Base-by-base conservation (phyloP, 2,113 vertebrate genomes). In the Ciconia boyciana region DNA sequence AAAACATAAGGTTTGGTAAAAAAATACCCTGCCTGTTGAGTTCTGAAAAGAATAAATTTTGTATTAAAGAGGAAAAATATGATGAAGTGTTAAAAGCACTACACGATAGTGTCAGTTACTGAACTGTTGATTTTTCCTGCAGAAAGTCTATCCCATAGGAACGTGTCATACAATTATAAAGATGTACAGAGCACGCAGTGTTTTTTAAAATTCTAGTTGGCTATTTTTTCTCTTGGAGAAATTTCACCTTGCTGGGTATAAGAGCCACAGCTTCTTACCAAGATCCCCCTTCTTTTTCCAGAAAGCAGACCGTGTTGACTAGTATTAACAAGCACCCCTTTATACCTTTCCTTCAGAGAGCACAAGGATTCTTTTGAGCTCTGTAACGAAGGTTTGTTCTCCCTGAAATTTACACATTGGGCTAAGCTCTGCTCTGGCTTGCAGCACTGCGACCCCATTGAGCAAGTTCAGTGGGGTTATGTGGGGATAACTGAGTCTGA, bases 341-440 rank as follows among this genome's bases (percentile, higher is more conserved):
- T 97, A 96, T 95, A 97, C 90, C 84, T 95, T 76, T 62, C 69
- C n/a, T 69, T 93, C 61, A 70, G 82, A 54, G 83, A 96, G 83
- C 65, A 97, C 90, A 97, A 96, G 93, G 95, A 83, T 91, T 54
- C 96, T 75, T 96, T 97, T 97, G 89, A 97, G 94, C 69, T 83
- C 91, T 82, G 54, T 26, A 89, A 52, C 2, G 52, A 88, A 95
- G 92, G 86, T 79, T 93, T 91, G 78, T 95, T 91, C 94, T 87
- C 86, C 70, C 86, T 83, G 48, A 72, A 92, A 21, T 79, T 70
- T 90, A 64, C 84, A 62, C 78, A 82, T 6, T 43, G 92, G 89
- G 69, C 83, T 58, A 6, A 84, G 85, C 32, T 74, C 51, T 87
- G 74, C 87, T 49, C 80, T 89, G 93, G 55, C 70, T 86, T 90